Evolutionary conservation across 2,113 vertebrate species (phyloP).

Genomic region (Leucoraja erinaceus): DNA sequence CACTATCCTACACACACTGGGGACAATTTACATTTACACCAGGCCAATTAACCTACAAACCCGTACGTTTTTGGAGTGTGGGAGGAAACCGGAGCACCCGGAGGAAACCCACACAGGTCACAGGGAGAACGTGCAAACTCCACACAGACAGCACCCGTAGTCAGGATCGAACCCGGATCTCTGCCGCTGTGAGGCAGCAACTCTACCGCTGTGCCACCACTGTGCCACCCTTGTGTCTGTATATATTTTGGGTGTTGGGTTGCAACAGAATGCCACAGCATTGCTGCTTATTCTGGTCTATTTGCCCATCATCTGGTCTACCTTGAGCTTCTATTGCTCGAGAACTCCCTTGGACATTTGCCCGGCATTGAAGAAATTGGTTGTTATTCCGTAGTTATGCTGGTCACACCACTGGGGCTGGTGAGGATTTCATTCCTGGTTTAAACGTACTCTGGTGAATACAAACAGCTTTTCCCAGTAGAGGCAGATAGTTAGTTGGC

Average conservation of each 20-base stretch:
- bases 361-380: not conserved
- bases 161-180: no score
- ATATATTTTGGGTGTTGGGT: not conserved
- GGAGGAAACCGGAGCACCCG: no score
- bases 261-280: not conserved
- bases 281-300: not conserved
- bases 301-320: not conserved
- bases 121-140: no score
- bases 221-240: not conserved
- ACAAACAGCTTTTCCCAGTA: not conserved
- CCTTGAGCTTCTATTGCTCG: not conserved
- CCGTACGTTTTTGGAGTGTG: no score
- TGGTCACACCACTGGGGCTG: not conserved
- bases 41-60: no score
- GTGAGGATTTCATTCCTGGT: not conserved
- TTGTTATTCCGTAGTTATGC: not conserved
- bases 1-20: no score
- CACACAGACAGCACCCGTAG: no score
- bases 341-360: not conserved
- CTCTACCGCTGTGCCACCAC: no score
- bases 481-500: not conserved
- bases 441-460: not conserved
- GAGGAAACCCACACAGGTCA: no score
- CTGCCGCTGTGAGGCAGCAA: no score
- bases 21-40: no score